Conservation (phyloP, 92 coral and sea anemone species). For the Diadumene lineata region DNA sequence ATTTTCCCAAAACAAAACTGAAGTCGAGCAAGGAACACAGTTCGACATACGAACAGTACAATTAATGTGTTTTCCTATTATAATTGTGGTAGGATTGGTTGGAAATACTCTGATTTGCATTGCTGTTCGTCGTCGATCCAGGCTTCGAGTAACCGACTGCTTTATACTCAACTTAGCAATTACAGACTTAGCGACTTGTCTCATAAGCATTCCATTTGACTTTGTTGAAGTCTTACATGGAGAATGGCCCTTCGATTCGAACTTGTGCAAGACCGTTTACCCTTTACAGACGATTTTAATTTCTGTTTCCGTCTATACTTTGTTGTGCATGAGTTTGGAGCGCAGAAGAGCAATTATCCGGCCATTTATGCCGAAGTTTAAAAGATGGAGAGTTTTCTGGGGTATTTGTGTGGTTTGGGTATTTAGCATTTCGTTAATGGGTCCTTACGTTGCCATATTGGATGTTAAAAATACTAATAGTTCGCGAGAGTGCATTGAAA, state of each 20-base stretch:
- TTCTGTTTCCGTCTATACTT: constrained; percentile 77
- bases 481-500: constrained; percentile 39
- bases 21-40: not conserved
- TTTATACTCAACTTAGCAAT: constrained; percentile 74
- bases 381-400: constrained; percentile 47
- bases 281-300: constrained; percentile 40
- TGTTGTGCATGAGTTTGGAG: constrained; percentile 83
- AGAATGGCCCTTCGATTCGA: constrained; percentile 69
- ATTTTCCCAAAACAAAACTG: not conserved
- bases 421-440: constrained; percentile 53
- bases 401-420: constrained; percentile 57
- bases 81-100: constrained; percentile 67
- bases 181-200: constrained; percentile 57
- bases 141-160: constrained; percentile 74
- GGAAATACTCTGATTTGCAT: constrained; percentile 72
- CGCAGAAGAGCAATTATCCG: constrained; percentile 72
- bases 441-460: constrained; percentile 67
- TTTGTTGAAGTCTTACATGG: constrained; percentile 58
- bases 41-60: constrained; percentile 46
- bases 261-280: constrained; percentile 53
- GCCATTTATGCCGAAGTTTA: constrained; percentile 71
- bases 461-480: constrained; percentile 29
- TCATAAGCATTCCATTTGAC: constrained; percentile 77
- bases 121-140: constrained; percentile 67
- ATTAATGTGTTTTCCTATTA: constrained; percentile 70